Base-by-base conservation (phyloP, 2,113 vertebrate genomes). In the Grammomys dolichurus region DNA sequence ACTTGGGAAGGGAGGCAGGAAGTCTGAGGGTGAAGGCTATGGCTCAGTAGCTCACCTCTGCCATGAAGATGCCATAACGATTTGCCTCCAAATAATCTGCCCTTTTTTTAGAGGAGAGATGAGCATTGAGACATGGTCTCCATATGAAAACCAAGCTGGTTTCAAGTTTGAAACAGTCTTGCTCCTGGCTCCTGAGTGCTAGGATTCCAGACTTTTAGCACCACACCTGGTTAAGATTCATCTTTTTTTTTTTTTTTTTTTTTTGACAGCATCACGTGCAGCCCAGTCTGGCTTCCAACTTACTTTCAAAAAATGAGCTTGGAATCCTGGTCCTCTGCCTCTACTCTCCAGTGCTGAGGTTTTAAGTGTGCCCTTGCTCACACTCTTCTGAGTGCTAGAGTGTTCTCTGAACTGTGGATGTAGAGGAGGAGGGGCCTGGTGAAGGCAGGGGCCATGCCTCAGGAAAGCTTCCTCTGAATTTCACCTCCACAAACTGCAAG, bases 341-440 rank as follows among this genome's bases (percentile, higher is more conserved):
- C 65, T 69, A 5, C 85, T n/a, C 63, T 70, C 36, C 20, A 9
- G 48, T 5, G 31, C 48, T 31, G 13, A 70, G 48, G 67, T 28
- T 87, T 1, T 36, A 43, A 22, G 48, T n/a, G 48, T 87, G 40
- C 36, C 84, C 95, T 92, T 51, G 78, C 76, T 97, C 80, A 91
- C 75, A 65, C 28, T 31, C 63, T 46, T 43, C 7, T 24, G 77
- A 89, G 48, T 20, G 5, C 69, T 54, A 58, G 91, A 58, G 89
- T 96, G 82, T 91, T 93, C 92, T 90, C 76, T 81, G 89, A 89
- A 9, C 81, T 85, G 78, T 31, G 75, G 95, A 33, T 26, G 6
- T 75, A 73, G 69, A 51, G 85, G 67, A 91, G 84, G 87, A 76
- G 88, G 65, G 73, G 43, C 24, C 31, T 20, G 51, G 85, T 10